phyloP scores from a whole-genome alignment of 2,113 vertebrate species.

The Lophura nycthemera region DNA sequence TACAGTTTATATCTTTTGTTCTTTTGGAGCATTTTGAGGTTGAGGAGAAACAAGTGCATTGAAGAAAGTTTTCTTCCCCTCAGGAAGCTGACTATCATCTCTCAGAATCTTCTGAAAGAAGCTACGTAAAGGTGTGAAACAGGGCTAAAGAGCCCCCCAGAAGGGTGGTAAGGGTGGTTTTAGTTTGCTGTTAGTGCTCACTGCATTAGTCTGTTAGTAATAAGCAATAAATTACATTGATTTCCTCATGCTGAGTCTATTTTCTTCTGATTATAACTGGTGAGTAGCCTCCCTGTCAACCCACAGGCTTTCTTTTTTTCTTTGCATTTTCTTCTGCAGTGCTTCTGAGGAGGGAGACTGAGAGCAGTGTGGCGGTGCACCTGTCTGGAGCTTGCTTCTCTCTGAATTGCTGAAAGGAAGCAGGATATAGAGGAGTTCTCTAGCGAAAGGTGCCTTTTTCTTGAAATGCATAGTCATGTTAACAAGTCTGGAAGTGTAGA shows the following conservation, averaged over 20 bases:
- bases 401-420: background rate
- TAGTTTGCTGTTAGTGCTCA: background rate
- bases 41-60: background rate
- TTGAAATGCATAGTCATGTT: background rate
- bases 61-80: background rate
- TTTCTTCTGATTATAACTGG: background rate
- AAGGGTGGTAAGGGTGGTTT: background rate
- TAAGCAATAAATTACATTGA: background rate
- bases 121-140: background rate
- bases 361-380: background rate
- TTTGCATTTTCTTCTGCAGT: background rate
- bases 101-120: background rate
- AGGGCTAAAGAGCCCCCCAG: background rate
- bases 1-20: accelerated
- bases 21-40: background rate
- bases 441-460: background rate
- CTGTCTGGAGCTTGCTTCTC: background rate
- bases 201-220: background rate
- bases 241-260: background rate
- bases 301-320: background rate
- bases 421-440: background rate
- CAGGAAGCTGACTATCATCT: background rate
- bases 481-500: background rate
- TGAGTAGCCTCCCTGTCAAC: background rate
- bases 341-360: background rate